These are phyloP conservation scores for Potamarius usumacintae DNA, from an alignment of 2,113 vertebrate genomes.

Conservation along the genomic window DNA sequence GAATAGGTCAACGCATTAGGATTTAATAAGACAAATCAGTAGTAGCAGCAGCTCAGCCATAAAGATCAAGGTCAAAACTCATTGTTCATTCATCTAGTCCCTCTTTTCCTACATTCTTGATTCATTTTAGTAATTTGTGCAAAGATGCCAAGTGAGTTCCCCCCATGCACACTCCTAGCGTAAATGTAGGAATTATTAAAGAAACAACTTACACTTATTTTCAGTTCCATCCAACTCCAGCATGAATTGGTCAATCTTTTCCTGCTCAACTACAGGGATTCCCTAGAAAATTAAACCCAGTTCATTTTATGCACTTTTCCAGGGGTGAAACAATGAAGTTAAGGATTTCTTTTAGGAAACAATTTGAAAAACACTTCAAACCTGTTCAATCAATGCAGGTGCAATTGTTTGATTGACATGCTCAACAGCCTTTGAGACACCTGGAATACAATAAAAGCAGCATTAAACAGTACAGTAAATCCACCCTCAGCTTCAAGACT, in stretches of 20 bases:
- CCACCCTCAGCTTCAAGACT: not conserved
- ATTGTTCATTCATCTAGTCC: no score
- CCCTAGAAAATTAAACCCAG: slow-evolving; percentile 68
- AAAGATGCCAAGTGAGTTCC: not conserved
- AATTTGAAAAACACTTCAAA: slow-evolving; percentile 67
- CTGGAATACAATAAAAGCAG: slow-evolving; percentile 78
- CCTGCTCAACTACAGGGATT: slow-evolving; percentile 85
- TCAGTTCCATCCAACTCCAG: slow-evolving; percentile 93
- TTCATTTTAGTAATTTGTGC: not conserved
- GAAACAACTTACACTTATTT: slow-evolving; percentile 86
- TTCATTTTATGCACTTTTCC: not conserved
- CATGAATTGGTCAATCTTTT: slow-evolving; percentile 92
- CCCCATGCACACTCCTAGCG: no score
- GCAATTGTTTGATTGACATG: slow-evolving; percentile 93
- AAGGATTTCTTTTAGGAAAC: not conserved
- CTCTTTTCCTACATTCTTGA: not conserved
- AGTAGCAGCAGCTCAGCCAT: not conserved
- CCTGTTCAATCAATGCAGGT: slow-evolving; percentile 88
- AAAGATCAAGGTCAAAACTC: not conserved
- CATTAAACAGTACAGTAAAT: not conserved
- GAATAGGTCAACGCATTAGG: not conserved
- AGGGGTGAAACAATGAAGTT: not conserved
- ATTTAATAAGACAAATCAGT: not conserved
- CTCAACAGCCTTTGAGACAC: slow-evolving; percentile 93
- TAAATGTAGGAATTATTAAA: not conserved